Evolutionary conservation across 2,888 invertebrate species (phyloP), one percentile per base, ranked within the genome.

Genomic region (Eupithecia exiguata): DNA sequence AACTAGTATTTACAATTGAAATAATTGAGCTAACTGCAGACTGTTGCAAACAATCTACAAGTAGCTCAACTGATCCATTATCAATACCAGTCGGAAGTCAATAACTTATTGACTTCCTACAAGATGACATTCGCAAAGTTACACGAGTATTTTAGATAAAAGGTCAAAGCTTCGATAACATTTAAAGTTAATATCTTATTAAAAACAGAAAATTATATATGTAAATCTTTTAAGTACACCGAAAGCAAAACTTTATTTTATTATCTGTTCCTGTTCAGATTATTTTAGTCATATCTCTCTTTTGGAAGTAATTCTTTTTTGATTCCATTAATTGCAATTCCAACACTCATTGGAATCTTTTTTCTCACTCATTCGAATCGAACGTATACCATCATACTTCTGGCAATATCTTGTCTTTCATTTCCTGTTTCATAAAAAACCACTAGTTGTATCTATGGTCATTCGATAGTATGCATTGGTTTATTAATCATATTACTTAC

Each of bases 121-220:
- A 3, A 1, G 21, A 62, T 62, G 16, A 61, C 61, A 62, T 62
- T 62, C 18, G 1, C 61, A 62, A 62, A 35, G 35, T 62, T 35
- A 35, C 62, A 35, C 62, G 62, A 16, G 18, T 53, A 68, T 25
- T 16, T 65, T 61, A 62, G 66, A 70, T 73, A 35, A 18, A 35
- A 62, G 62, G 62, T 62, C 16, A 62, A 61, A 30, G 2, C 2
- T 1, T 35, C 18, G 35, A 62, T 62, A 62, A 62, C 53, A 53
- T 53, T 53, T 53, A 0, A 3, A n/a, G 21, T 21, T 53, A 21
- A 10, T 53, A 53, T 53, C 9, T 30, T 30, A 30, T 61, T 61
- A 30, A 35, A 61, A 16, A 16, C 16, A 61, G n/a, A 46, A 14
- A 61, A 14, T 61, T 16, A 25, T 58, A 14, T 25, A 3, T 61